Conservation (phyloP, 2,888 invertebrate genomes). For the Protonemura montana region DNA sequence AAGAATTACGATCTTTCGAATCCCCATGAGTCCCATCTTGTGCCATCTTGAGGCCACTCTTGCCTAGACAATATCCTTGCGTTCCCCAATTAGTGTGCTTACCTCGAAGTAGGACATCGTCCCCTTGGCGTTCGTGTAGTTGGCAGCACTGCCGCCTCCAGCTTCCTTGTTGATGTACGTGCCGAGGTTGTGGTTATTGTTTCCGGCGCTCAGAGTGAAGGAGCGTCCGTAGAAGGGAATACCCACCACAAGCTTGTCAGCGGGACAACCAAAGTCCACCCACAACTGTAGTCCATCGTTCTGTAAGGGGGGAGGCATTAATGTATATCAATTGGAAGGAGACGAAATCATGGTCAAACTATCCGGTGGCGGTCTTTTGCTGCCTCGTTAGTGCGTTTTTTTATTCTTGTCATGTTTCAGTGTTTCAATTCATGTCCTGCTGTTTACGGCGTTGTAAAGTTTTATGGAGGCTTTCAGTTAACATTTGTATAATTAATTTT, state of each 20-base stretch:
- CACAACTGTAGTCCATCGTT: constrained; percentile 86
- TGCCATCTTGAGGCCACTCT: too few relatives aligned
- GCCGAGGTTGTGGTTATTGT: constrained; percentile 82
- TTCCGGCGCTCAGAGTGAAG: constrained; percentile 81
- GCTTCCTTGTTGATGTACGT: constrained; percentile 92
- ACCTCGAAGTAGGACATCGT: constrained; percentile 89
- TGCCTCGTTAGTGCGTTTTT: too few relatives aligned
- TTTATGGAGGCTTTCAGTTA: too few relatives aligned
- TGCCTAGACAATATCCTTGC: too few relatives aligned
- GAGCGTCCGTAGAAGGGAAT: constrained; percentile 90
- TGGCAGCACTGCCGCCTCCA: constrained; percentile 84
- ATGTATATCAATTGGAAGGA: background rate
- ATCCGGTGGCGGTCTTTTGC: too few relatives aligned
- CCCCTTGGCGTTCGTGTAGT: constrained; percentile 86
- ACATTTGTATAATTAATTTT: too few relatives aligned
- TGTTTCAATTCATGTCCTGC: too few relatives aligned
- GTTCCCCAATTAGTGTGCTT: constrained; percentile 49
- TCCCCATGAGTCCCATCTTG: too few relatives aligned
- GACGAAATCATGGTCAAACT: too few relatives aligned
- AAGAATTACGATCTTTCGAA: too few relatives aligned
- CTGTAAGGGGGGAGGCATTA: constrained; percentile 59
- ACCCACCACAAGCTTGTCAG: constrained; percentile 86
- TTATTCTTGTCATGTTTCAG: too few relatives aligned
- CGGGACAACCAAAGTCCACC: constrained; percentile 88
- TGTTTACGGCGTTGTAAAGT: too few relatives aligned